Evolutionary conservation across 2,113 vertebrate genomes (phyloP).

Genomic region (Syngnathus floridae): DNA sequence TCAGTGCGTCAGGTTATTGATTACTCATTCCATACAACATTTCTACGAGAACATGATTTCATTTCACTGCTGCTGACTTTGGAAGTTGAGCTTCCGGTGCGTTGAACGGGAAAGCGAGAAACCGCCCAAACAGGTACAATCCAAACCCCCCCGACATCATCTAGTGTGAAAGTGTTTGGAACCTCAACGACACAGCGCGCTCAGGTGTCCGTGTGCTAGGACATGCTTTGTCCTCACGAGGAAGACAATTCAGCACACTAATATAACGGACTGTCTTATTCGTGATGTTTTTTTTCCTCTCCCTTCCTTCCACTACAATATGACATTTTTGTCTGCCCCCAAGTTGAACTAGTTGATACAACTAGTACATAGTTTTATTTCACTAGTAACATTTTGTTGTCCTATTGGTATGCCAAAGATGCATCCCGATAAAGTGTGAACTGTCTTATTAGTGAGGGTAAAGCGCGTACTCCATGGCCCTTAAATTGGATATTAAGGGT

Average conservation of each 20-base stretch:
- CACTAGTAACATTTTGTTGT: no score
- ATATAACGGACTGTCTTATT: no score
- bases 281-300: no score
- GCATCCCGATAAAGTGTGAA: no score
- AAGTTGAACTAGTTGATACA: not conserved
- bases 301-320: no score
- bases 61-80: not conserved
- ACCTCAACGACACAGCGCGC: not conserved
- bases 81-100: constrained; percentile 1
- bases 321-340: not conserved
- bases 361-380: no score
- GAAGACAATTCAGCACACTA: no score
- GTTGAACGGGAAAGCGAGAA: constrained; percentile 37
- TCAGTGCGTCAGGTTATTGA: not conserved
- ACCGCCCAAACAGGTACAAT: constrained; percentile 49
- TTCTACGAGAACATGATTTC: not conserved
- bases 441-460: no score
- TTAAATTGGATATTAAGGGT: no score
- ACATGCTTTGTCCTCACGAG: no score
- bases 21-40: not conserved
- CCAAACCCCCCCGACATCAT: not conserved
- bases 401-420: no score
- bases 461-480: no score
- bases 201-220: not conserved
- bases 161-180: constrained; percentile 38